These are phyloP conservation scores for Agrochola macilenta DNA, from an alignment of 2,888 invertebrate species.

Conservation along the genomic window DNA sequence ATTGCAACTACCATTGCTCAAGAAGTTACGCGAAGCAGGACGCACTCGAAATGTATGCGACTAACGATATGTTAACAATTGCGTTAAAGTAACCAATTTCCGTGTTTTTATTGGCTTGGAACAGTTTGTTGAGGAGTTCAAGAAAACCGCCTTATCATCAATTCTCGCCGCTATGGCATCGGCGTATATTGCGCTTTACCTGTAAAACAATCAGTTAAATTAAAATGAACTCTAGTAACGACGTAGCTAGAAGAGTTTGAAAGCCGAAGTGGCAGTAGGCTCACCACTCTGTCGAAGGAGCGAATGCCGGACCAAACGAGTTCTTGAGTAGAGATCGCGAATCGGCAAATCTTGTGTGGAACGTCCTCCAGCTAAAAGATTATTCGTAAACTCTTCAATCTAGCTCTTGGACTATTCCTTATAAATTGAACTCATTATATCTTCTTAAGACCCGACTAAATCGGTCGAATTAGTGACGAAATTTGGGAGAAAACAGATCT, in stretches of 20 bases:
- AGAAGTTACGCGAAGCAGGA: conserved; percentile 35
- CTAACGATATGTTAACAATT: conserved; percentile 39
- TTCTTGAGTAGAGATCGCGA: background rate
- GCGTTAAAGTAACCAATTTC: conserved; percentile 3
- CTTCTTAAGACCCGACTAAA: no score
- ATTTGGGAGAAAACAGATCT: no score
- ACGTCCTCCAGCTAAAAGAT: background rate
- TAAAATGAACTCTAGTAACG: background rate
- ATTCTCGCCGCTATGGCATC: background rate
- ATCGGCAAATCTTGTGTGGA: background rate
- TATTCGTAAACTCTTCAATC: no score
- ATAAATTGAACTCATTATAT: no score
- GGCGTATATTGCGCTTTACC: background rate
- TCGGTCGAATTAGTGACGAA: no score
- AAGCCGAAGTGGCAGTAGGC: background rate
- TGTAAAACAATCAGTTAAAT: background rate
- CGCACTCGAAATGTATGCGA: conserved; percentile 28
- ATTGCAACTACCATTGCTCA: conserved; percentile 19
- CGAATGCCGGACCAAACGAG: background rate
- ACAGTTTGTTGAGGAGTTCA: background rate
- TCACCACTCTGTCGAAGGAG: background rate
- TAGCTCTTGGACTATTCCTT: no score
- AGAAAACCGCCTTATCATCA: background rate
- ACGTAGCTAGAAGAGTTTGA: background rate
- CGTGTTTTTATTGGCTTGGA: background rate